phyloP scores from a whole-genome alignment of 2,888 invertebrate genomes.

The Zelleria hepariella region DNA sequence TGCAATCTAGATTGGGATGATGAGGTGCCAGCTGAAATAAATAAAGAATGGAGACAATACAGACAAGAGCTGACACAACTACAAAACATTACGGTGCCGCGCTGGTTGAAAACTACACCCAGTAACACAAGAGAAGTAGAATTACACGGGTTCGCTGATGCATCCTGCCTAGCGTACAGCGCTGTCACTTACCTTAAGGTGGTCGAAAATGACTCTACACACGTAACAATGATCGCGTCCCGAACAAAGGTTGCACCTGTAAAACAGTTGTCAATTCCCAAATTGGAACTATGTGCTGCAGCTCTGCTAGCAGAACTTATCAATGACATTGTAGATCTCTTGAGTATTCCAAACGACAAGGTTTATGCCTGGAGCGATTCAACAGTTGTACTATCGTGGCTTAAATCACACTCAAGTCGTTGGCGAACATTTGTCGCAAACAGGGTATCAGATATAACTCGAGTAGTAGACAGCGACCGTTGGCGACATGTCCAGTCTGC shows the following conservation, averaged over 20 bases:
- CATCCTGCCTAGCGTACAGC: constrained; percentile 6
- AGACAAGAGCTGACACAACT: constrained; percentile 3
- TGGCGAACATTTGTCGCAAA: constrained; percentile 18
- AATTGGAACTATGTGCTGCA: constrained; percentile 2
- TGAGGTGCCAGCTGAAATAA: constrained; percentile 9
- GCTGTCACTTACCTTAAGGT: constrained; percentile 7
- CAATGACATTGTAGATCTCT: not conserved
- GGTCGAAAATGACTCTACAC: not conserved
- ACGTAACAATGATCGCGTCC: constrained; percentile 8
- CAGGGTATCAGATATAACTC: constrained; percentile 13
- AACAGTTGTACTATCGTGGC: constrained; percentile 16
- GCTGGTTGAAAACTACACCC: not conserved
- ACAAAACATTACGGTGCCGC: not conserved
- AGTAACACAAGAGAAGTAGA: not conserved
- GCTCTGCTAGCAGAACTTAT: not conserved
- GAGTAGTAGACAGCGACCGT: constrained; percentile 1
- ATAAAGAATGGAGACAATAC: constrained; percentile 10
- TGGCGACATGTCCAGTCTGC: constrained; percentile 12
- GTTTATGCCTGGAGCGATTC: constrained; percentile 15
- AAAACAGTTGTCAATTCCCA: constrained; percentile 5
- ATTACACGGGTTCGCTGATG: constrained; percentile 9
- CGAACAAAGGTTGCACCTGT: constrained; percentile 7
- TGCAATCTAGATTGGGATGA: constrained; percentile 14
- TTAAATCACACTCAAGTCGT: constrained; percentile 13
- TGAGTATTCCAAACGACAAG: constrained; percentile 6